Conservation (phyloP, 2,888 invertebrate species). For the Cantharis rufa region DNA sequence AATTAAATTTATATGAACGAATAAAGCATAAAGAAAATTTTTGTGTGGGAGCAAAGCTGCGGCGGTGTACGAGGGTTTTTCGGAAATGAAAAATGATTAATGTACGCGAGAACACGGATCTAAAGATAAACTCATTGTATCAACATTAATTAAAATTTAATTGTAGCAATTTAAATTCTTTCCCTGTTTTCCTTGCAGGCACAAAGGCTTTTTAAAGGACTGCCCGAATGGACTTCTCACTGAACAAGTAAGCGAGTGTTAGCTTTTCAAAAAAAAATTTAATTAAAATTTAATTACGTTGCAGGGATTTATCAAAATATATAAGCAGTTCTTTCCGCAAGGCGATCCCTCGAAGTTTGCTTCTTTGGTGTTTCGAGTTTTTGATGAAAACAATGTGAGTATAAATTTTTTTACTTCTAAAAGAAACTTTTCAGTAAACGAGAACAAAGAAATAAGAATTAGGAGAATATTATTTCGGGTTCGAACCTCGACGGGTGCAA, state of each 20-base stretch:
- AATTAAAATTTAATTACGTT: constrained; percentile 35
- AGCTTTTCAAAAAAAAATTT: not conserved
- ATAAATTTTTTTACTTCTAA: constrained; percentile 7
- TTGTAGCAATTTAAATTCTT: not conserved
- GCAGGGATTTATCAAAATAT: constrained; percentile 98
- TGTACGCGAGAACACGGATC: not conserved
- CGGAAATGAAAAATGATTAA: too few relatives aligned
- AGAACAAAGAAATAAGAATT: not conserved
- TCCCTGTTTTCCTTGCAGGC: constrained; percentile 66
- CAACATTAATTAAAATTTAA: not conserved
- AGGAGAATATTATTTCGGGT: too few relatives aligned
- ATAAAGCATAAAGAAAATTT: not conserved
- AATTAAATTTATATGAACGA: not conserved
- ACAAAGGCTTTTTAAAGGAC: constrained; percentile 96
- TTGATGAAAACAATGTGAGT: constrained; percentile 98
- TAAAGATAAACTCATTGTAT: not conserved
- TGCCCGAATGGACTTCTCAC: constrained; percentile 94
- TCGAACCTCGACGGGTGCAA: too few relatives aligned
- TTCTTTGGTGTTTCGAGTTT: constrained; percentile 95
- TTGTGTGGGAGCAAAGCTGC: not conserved
- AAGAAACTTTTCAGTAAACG: not conserved
- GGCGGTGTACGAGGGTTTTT: not conserved
- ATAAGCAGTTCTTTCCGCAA: constrained; percentile 99
- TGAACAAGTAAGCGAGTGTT: constrained; percentile 74
- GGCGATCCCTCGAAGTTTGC: constrained; percentile 99